Base-by-base conservation (phyloP, 2,113 vertebrate genomes). In the Varanus salvator region DNA sequence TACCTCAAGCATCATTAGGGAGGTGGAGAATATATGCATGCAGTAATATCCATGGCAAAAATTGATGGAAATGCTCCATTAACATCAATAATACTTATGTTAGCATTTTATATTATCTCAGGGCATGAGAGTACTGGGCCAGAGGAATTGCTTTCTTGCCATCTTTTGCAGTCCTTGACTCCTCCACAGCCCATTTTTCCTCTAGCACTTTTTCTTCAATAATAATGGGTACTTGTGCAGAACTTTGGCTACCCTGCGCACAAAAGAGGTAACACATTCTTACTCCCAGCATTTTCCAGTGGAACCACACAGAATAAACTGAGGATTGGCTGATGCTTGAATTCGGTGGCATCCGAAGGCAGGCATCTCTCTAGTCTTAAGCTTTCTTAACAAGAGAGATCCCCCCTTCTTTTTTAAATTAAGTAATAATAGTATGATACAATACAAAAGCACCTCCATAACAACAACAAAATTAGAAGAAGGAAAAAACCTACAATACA, bases 21-120 rank as follows among this genome's bases (percentile, higher is more conserved):
- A 57, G 48, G 78, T 87, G n/a, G 86, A 72, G 6, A 9, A 71
- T 89, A 85, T n/a, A 23, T 48, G 1, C 17, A n/a, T 0, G 29
- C 81, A 83, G 71, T 80, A 54, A 80, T 86, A 77, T 0, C 0
- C 34, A 38, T 12, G 0, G 54, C 8, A 64, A 29, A 34, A 74
- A 90, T 80, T 31, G 85, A 93, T 44, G 76, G 66, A 83, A 91
- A 8, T 19, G 69, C 50, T 60, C 1, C 17, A 5, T 68, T 87
- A 90, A 91, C 19, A 1, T 38, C 80, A 89, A 90, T 54, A 87
- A 66, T 89, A 5, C 91, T 93, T 93, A 86, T 90, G 87, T 72
- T 86, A 66, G 84, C 15, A 17, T 14, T 54, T 86, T 83, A 31
- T 15, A 27, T 1, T 78, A 72, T 90, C 69, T 1, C 1, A 72